Percentiles rank a stretch among this genome's conserved stretches.
Conservation (phyloP, 2,113 vertebrate species). For the Zosterops lateralis region DNA sequence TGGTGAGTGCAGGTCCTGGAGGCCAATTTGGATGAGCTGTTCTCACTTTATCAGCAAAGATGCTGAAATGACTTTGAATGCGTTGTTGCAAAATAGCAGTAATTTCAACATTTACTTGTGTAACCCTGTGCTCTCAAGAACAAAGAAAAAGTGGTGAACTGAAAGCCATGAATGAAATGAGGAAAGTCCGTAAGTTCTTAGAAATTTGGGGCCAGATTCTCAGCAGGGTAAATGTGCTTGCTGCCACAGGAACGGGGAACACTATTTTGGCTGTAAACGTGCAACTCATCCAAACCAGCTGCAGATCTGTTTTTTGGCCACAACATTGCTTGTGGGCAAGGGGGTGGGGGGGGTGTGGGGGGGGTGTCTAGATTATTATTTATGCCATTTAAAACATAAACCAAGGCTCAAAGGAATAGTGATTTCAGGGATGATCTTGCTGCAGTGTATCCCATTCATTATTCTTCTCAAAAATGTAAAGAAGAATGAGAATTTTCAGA, state of each 20-base stretch:
- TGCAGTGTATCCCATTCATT: not conserved
- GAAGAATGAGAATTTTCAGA: not conserved
- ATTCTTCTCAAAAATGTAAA: not conserved
- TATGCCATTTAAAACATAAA: not conserved
- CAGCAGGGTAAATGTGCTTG: not conserved
- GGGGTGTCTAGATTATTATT: not conserved
- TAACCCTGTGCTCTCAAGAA: constrained; percentile 65
- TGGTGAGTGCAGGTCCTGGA: constrained; percentile 74
- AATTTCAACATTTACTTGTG: constrained; percentile 77
- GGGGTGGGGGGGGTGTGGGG: no score
- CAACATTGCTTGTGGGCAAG: not conserved
- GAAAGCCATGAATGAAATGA: constrained; percentile 39
- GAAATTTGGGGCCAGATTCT: not conserved
- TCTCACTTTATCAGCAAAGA: constrained; percentile 81
- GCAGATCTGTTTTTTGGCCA: not conserved
- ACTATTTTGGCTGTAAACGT: not conserved
- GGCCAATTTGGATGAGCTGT: constrained; percentile 84
- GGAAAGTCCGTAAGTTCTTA: not conserved
- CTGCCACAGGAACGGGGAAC: not conserved
- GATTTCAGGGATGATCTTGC: not conserved
- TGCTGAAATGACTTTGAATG: constrained; percentile 84
- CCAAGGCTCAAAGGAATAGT: not conserved
- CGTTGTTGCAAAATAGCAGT: constrained; percentile 79
- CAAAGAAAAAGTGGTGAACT: constrained; percentile 63
- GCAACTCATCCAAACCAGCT: not conserved